Evolutionary conservation across 2,888 invertebrate genomes (phyloP), one percentile per base, ranked within the genome.

Genomic region (Malthinus flaveolus): DNA sequence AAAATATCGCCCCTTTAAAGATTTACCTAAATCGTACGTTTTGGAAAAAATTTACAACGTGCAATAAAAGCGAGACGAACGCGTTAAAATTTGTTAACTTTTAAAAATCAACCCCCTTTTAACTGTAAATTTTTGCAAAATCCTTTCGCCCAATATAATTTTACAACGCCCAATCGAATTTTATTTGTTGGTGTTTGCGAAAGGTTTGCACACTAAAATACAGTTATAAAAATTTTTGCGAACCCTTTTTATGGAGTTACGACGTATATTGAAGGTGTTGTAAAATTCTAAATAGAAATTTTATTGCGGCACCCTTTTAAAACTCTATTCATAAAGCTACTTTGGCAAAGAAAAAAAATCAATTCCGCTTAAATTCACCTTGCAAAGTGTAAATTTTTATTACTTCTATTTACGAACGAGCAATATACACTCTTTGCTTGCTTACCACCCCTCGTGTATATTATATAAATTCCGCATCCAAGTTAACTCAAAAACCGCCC

Each of bases 1-100:
- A 66, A 63, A 68, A 65, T 66, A 58, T 57, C 61, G 61, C 57
- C 59, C 23, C 5, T 23, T 23, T 23, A 23, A 23, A 23, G 23
- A 23, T 23, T 23, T 23, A 3, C 23, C n/a, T n/a, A n/a, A n/a
- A n/a, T n/a, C n/a, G n/a, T n/a, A n/a, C n/a, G n/a, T n/a, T n/a
- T n/a, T n/a, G n/a, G n/a, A n/a, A 23, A 23, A 5, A 23, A 23
- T 23, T 23, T 23, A 23, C 5, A 23, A 23, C n/a, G 23, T 23
- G 23, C 23, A 23, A 23, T 23, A 23, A 23, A 23, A 23, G 23
- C 23, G 23, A 23, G 5, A 23, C 23, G 23, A 23, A 23, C 23
- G 23, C 5, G 23, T 23, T 23, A 2, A 23, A 23, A 23, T 23
- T 23, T 23, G 23, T 23, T 3, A 23, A 23, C 23, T 23, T 23